A percentile compares a stretch with the other conserved stretches of the same genome.
Conservation (phyloP, 1,140 invertebrate genomes). For the Papilio polytes region DNA sequence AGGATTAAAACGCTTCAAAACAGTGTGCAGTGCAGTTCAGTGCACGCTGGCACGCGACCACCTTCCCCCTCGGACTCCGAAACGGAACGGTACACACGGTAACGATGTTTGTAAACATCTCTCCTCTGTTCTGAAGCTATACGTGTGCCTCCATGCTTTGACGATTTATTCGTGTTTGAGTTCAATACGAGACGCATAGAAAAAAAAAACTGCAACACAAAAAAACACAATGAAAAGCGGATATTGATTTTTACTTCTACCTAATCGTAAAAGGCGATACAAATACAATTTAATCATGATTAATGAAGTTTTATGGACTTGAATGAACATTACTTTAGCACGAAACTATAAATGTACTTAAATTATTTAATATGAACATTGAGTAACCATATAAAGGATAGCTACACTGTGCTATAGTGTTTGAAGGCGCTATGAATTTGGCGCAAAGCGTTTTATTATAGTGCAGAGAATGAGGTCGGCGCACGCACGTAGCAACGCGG, state of each 20-base stretch:
- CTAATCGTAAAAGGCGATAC: neutral
- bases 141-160: neutral
- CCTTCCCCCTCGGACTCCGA: neutral
- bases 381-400: neutral
- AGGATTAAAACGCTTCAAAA: neutral
- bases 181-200: neutral
- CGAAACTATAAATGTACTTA: neutral
- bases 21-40: neutral
- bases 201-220: neutral
- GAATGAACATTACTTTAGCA: neutral
- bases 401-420: neutral
- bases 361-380: neutral
- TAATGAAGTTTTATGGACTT: neutral
- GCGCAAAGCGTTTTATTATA: slow-evolving; percentile 13
- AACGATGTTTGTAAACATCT: neutral
- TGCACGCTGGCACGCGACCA: neutral
- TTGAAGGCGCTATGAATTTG: neutral
- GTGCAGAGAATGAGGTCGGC: neutral
- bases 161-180: neutral
- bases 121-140: neutral
- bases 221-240: neutral
- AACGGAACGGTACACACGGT: neutral
- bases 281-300: neutral
- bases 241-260: neutral
- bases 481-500: slow-evolving; percentile 21